Evolutionary conservation across 2,888 invertebrate genomes (phyloP).

Genomic region (Tipula unca): DNA sequence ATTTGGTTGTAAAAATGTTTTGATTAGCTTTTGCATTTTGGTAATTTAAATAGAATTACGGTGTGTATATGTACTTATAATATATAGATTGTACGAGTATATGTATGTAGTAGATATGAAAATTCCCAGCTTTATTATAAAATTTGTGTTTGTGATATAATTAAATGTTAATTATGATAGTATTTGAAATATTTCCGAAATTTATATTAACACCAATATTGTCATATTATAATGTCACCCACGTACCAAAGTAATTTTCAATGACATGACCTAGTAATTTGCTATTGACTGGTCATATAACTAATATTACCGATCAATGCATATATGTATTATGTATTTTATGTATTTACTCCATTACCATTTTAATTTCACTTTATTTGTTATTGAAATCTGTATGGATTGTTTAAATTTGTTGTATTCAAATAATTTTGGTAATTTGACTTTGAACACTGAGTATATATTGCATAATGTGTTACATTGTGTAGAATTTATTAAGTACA

Average conservation of each 20-base stretch:
- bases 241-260: neutral
- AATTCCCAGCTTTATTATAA: too few relatives aligned
- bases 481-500: neutral
- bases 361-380: neutral
- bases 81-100: too few relatives aligned
- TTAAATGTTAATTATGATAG: too few relatives aligned
- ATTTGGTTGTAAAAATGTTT: too few relatives aligned
- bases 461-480: neutral
- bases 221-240: neutral
- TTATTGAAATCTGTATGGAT: neutral
- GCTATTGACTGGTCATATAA: neutral
- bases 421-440: neutral
- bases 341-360: neutral
- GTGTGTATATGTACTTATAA: too few relatives aligned
- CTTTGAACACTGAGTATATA: neutral
- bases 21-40: too few relatives aligned
- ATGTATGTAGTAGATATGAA: too few relatives aligned
- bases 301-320: neutral
- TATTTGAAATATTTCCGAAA: neutral
- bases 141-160: too few relatives aligned
- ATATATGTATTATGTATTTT: too few relatives aligned
- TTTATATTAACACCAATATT: neutral
- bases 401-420: neutral
- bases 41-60: too few relatives aligned
- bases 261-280: neutral